A percentile compares a stretch with the other conserved stretches of the same genome.
Conservation (phyloP, 2,797 vertebrate genomes). For the Mallotus villosus region DNA sequence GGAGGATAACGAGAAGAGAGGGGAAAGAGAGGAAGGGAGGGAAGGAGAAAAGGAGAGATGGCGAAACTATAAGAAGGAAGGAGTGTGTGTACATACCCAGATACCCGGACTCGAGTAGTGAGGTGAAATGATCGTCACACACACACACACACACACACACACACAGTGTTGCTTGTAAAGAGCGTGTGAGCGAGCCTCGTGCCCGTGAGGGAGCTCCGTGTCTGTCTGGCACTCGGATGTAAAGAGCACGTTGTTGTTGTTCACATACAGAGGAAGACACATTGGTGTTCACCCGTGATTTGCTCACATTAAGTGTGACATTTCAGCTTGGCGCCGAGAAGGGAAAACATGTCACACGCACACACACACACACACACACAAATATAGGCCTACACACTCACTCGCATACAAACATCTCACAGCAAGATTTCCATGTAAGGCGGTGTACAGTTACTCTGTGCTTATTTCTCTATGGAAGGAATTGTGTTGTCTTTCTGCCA, state of each 20-base stretch:
- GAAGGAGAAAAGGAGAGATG: too few species aligned
- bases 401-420: background rate
- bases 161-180: background rate
- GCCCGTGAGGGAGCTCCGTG: background rate
- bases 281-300: slow-evolving; percentile 23
- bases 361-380: background rate
- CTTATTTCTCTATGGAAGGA: background rate
- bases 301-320: slow-evolving; percentile 35
- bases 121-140: background rate
- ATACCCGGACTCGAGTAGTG: too few species aligned
- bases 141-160: too few species aligned
- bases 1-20: background rate
- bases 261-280: background rate
- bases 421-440: slow-evolving; percentile 29
- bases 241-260: background rate
- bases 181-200: too few species aligned
- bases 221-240: background rate
- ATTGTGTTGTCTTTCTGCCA: slow-evolving; percentile 8
- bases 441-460: slow-evolving; percentile 7
- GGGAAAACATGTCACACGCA: slow-evolving; percentile 43
- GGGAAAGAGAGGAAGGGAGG: background rate
- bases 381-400: background rate
- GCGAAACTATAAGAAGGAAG: too few species aligned
- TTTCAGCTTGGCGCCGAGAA: slow-evolving; percentile 41
- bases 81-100: too few species aligned